Evolutionary conservation across 2,797 vertebrate genomes (phyloP), one percentile per base, ranked within the genome.

Genomic region (Zonotrichia albicollis): DNA sequence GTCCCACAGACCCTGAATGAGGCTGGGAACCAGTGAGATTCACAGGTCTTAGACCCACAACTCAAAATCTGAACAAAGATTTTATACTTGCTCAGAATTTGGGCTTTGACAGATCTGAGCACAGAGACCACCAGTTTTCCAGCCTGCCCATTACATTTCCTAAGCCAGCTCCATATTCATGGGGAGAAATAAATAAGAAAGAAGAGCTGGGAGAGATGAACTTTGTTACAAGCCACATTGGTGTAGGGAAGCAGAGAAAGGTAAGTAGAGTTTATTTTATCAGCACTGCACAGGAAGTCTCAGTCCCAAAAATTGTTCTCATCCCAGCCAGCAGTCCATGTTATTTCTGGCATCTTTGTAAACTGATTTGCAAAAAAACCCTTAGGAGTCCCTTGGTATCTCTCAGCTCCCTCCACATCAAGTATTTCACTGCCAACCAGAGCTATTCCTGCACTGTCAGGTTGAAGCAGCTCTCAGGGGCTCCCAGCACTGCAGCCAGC

Each of bases 221-320:
- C 50, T 89, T 64, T 27, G 6, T 43, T 89, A 93, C 71, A 90
- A 89, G 89, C 74, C 81, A 78, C 78, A 71, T 79, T 16, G 62
- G 57, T 84, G 65, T 87, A 65, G 4, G 4, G 65, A 94, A 77
- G 53, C 58, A 81, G 76, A 46, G 86, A 67, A 95, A 95, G 38
- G 91, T 91, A 94, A 96, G 82, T 74, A 93, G 76, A 87, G 88
- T 96, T 95, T 95, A 94, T 96, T 95, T 95, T 95, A 93, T 89
- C 94, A 91, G 80, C 79, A n/a, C 70, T 93, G 48, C 87, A 62
- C 60, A 68, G 94, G 93, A 95, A 95, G 62, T 65, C 82, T 96
- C 75, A 45, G 75, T 66, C 91, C 68, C 60, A 88, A 94, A 95
- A 94, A 65, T 6, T 78, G 53, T 66, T 73, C 92, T 94, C 73